phyloP scores from a whole-genome alignment of 2,113 vertebrate genomes.

The Genyomyrus donnyi region DNA sequence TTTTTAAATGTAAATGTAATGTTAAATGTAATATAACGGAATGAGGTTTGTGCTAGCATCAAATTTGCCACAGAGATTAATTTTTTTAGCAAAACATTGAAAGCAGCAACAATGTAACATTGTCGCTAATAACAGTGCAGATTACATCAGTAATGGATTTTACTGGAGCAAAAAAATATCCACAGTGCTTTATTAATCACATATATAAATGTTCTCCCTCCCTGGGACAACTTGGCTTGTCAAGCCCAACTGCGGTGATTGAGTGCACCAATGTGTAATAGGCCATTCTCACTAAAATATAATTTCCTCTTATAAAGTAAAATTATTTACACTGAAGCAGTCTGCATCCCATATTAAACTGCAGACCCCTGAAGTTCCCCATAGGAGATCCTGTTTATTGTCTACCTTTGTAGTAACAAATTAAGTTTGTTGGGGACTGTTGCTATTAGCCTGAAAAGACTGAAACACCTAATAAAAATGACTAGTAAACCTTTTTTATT shows the following conservation, averaged over 20 bases:
- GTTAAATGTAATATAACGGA: not conserved
- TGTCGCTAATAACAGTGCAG: not conserved
- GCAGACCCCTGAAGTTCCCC: not conserved
- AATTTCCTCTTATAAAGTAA: not conserved
- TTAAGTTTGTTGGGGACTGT: slow-evolving; percentile 44
- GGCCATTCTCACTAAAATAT: not conserved
- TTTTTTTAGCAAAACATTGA: not conserved
- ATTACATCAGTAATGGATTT: slow-evolving; percentile 10
- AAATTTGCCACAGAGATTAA: not conserved
- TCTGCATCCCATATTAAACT: slow-evolving; percentile 10
- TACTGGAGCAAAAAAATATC: not conserved
- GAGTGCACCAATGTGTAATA: not conserved
- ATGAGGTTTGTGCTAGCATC: not conserved
- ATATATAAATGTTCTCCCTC: not conserved
- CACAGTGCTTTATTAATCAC: not conserved
- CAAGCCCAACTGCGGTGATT: not conserved
- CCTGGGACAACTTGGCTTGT: not conserved
- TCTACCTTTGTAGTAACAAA: slow-evolving; percentile 43
- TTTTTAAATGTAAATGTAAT: not conserved
- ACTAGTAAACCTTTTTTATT: slow-evolving; percentile 35
- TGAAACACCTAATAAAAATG: slow-evolving; percentile 37
- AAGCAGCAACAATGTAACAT: not conserved
- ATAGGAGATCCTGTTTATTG: slow-evolving; percentile 39
- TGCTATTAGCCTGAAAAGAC: slow-evolving; percentile 52
- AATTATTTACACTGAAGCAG: not conserved